Percentiles rank a stretch among this genome's conserved stretches.
phyloP scores from a whole-genome alignment of 2,113 vertebrate genomes.

The Anarhynchus alexandrinus region DNA sequence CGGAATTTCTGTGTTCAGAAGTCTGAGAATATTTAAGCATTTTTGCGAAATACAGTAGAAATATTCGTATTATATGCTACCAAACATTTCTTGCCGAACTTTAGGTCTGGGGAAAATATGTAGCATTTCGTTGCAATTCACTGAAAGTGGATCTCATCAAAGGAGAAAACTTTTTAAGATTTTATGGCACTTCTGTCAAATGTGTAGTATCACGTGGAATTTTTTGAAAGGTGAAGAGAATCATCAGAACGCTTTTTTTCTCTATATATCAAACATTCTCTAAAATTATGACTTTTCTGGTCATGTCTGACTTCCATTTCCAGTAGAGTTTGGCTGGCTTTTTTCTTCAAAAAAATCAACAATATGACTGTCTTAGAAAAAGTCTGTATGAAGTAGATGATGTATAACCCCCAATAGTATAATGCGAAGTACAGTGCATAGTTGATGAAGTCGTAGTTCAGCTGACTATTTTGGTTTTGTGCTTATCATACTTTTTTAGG shows the following conservation, averaged over 20 bases:
- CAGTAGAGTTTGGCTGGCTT: not conserved
- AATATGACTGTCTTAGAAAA: not conserved
- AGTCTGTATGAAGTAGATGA: not conserved
- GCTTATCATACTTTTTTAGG: not conserved
- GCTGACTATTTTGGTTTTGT: not conserved
- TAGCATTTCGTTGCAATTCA: not conserved
- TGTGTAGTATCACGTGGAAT: not conserved
- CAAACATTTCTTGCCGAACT: not conserved
- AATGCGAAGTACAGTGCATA: not conserved
- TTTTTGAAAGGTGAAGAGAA: not conserved
- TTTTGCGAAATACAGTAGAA: not conserved
- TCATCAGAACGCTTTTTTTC: not conserved
- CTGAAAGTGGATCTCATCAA: not conserved
- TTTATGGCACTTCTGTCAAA: not conserved
- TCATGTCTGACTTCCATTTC: not conserved
- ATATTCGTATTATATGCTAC: not conserved
- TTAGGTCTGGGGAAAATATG: not conserved
- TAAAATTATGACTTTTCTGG: not conserved
- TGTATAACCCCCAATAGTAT: not conserved
- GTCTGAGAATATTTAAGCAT: not conserved
- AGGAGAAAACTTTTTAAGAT: not conserved
- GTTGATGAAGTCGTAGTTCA: not conserved
- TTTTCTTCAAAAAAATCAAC: not conserved
- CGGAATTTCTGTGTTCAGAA: not conserved
- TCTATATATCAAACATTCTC: not conserved